Evolutionary conservation across 2,797 vertebrate species (phyloP), one percentile per base, ranked within the genome.

Genomic region (Diglossa cyanea): DNA sequence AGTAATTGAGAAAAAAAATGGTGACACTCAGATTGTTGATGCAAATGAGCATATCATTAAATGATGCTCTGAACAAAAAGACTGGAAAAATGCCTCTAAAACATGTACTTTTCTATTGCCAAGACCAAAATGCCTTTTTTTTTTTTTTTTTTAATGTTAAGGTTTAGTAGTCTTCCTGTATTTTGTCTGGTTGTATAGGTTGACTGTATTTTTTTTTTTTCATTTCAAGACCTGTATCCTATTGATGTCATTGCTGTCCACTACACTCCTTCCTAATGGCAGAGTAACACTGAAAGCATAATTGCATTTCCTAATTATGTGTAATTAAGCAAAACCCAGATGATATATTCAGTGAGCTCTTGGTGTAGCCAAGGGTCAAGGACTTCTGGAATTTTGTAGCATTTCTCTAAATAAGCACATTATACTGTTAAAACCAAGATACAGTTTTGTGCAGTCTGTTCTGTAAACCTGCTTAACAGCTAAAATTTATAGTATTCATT

Each of bases 321-420:
- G 97, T 97, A 98, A 98, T 98, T 98, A 98, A 97, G 97, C 97
- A 97, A 98, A 98, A 97, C 96, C 96, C 97, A 97, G 97, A 98
- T 98, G 97, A 98, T 98, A 92, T 97, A 98, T 98, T 97, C 97
- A 95, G 40, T 30, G 65, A 95, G 94, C 96, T 97, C 95, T 96
- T 92, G 85, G 96, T 97, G 96, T 96, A 97, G 95, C 97, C 95
- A 97, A 93, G 93, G 97, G 97, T 98, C 97, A 98, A 98, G 97
- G 97, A 97, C 97, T 97, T 96, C 54, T 96, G 96, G 98, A 98
- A 97, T 97, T 96, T 87, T 79, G 77, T 94, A 93, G 87, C 95
- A 81, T 96, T 97, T 97, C 96, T 97, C 96, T 95, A 98, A 98
- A 97, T 97, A 97, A 98, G 96, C 94, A 90, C 54, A 54, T 95